These are phyloP conservation scores for Cinclus cinclus DNA, from an alignment of 2,113 vertebrate genomes.

Conservation along the genomic window DNA sequence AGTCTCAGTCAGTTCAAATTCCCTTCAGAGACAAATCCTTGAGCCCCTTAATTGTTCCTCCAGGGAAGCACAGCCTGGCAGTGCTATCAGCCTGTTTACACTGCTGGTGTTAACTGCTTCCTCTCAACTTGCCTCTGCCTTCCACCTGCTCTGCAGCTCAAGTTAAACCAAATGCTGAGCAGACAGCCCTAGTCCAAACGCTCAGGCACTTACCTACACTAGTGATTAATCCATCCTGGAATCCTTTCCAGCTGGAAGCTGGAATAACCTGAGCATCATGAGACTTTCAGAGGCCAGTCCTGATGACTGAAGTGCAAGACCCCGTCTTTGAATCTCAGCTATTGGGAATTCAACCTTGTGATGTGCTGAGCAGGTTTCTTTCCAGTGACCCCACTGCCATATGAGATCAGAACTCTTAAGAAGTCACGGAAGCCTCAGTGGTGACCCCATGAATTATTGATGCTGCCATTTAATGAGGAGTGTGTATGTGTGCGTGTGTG, in stretches of 20 bases:
- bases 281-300: not conserved
- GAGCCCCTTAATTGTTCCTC: conserved; percentile 50
- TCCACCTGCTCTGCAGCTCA: conserved; percentile 43
- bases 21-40: conserved; percentile 17
- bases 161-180: conserved; percentile 34
- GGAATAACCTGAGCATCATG: not conserved
- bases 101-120: conserved; percentile 63
- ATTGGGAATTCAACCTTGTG: not conserved
- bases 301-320: not conserved
- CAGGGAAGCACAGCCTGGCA: conserved; percentile 44
- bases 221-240: conserved; percentile 50
- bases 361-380: not conserved
- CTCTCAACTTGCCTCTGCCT: conserved; percentile 49
- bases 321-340: not conserved
- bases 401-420: conserved; percentile 24
- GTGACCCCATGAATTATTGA: conserved; percentile 54
- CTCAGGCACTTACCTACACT: conserved; percentile 26
- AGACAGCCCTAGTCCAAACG: conserved; percentile 59
- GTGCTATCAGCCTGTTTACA: conserved; percentile 52
- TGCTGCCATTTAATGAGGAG: conserved; percentile 10
- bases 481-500: not conserved
- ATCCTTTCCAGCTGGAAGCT: conserved; percentile 26
- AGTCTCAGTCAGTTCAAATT: conserved; percentile 8
- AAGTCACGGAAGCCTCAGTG: not conserved
- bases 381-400: not conserved